Evolutionary conservation across 2,888 invertebrate genomes (phyloP), one percentile per base, ranked within the genome.

Genomic region (Drosophila nigricruria): DNA sequence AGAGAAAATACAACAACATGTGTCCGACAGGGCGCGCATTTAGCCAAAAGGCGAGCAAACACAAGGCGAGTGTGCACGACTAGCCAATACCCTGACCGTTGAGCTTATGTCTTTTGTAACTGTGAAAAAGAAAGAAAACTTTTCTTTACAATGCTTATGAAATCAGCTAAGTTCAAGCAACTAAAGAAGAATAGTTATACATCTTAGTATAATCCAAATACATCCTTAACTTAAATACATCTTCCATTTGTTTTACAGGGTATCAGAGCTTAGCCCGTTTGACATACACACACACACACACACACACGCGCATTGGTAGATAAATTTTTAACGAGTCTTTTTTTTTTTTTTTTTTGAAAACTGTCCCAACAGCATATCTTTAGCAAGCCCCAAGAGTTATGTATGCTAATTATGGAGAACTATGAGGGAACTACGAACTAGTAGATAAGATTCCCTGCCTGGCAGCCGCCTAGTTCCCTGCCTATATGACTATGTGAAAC

Each of bases 1-100:
- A 52, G 23, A 50, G 18, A 45, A 58, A 56, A 23, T 5, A 52
- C 23, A 52, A 40, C 47, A 54, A 71, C 71, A 69, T 68, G 68
- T 64, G 56, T 47, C 62, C 49, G 62, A 56, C 62, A 62, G 60
- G 20, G 53, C 34, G 36, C 58, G 32, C 18, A 49, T 50, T 65
- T 14, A 50, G 25, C 34, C 49, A 25, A 25, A 45, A 47, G 25
- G 3, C 23, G 25, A 16, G 14, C 20, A 14, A 14, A 14, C 14
- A 14, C 43, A 23, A 40, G 12, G n/a, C 27, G 47, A 23, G 23
- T 14, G 0, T 5, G 34, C 18, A 18, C 45, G 36, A 20, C 36
- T 47, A 18, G 18, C 5, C 16, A 36, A 58, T 47, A 27, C 34
- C 36, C 47, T 56, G 3, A n/a, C n/a, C n/a, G n/a, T n/a, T n/a